Base-by-base conservation (phyloP, 1,140 invertebrate species). In the Eumaeus atala region DNA sequence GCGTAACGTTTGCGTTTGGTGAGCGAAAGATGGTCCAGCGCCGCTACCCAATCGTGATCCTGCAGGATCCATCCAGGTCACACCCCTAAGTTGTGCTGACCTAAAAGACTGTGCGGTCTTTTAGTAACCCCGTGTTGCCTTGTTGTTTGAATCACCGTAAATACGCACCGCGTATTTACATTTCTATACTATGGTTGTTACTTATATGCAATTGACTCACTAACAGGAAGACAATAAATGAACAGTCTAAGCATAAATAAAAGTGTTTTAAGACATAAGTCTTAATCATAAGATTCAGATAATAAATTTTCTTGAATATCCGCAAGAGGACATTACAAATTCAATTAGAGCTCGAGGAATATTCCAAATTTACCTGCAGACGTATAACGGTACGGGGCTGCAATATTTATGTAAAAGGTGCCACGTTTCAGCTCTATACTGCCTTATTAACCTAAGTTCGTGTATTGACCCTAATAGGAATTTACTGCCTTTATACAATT, bases 401-500 rank as follows among this genome's bases (percentile, higher is more conserved):
- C 59, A 54, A 59, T 66, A 62, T 62, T 66, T 66, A 66, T 66
- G 63, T 56, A 66, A 66, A 66, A 66, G 56, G 40, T 62, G 63
- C 21, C 54, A 47, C 55, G 35, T 14, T 56, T 21, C 52, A 51
- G 35, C 18, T 56, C 14, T 49, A 49, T 50, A 58, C 56, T 48
- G 34, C 48, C 55, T 59, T 66, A 62, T 66, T 66, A 59, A 59
- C 60, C 62, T 66, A 62, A 59, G 35, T 53, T 49, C 38, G 21
- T 38, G 50, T 56, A 59, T 59, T 49, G 61, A 59, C 51, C 40
- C 40, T 44, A 44, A 44, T 44, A 44, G 14, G 14, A 44, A 44
- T 44, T 44, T 44, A 44, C 40, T 44, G 40, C 40, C 12, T 44
- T 44, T 14, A 44, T 44, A 44, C 40, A 16, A 44, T 44, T 44